Evolutionary conservation across 2,113 vertebrate species (phyloP), one percentile per base, ranked within the genome.

Genomic region (Crotalus tigris): DNA sequence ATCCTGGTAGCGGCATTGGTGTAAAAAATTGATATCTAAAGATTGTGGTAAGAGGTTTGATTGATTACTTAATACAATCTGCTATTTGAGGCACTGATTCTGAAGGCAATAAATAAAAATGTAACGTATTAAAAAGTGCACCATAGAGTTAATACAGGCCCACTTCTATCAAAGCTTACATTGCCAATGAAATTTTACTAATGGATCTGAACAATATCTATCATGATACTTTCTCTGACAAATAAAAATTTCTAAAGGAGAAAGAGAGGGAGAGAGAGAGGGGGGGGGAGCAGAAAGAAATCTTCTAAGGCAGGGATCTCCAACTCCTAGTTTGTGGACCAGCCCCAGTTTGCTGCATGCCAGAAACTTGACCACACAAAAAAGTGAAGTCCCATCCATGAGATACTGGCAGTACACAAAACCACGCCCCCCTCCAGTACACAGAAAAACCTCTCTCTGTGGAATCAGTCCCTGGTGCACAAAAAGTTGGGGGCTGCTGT

Each of bases 71-170:
- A 96, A 91, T 61, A 44, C 58, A 44, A 75, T 0, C 5, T 95
- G 58, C 92, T 54, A 91, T 94, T 23, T 91, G 11, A 54, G 88
- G 1, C 44, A 93, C 58, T 5, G 90, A 85, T 64, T 1, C 11
- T 87, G 33, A 15, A 2, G 15, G 4, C 3, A 93, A 85, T 88
- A 87, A 29, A 39, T 55, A 94, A 39, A 11, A 11, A 95, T 85
- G 24, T 92, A 0, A 17, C 4, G 49, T 19, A 95, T 95, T 94
- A 95, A 96, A 96, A 81, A 94, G 88, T 39, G 69, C 90, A 93
- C 0, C 89, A n/a, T 88, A 92, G 19, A 94, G 6, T 55, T 92
- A 75, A 13, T 81, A 94, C 64, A 91, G 89, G 3, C 95, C 55
- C 88, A 88, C 29, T 93, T 61, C 51, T 87, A 2, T 91, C 92